Conservation (phyloP, 1,140 invertebrate genomes). For the Spodoptera litura region DNA sequence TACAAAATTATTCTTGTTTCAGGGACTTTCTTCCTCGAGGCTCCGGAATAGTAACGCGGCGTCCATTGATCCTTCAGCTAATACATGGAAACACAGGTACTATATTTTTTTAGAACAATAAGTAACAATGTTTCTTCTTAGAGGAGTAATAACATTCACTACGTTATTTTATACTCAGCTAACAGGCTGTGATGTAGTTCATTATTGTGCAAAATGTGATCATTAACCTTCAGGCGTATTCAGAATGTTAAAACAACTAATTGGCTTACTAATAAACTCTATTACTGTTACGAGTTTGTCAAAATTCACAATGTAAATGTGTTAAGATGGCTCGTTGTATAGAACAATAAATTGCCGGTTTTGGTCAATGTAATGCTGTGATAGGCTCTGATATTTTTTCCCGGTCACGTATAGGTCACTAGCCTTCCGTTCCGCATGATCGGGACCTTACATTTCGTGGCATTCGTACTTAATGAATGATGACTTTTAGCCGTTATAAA, state of each 20-base stretch:
- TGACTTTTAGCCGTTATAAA: no score
- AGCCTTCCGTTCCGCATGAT: conserved; percentile 46
- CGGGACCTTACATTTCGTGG: conserved; percentile 2
- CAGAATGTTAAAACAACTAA: conserved; percentile 62
- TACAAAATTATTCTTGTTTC: conserved; percentile 67
- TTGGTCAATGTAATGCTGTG: neutral
- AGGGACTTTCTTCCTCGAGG: conserved; percentile 98
- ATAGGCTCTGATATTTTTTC: conserved; percentile 29
- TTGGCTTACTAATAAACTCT: conserved; percentile 55
- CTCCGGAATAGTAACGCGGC: conserved; percentile 98
- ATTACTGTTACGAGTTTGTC: conserved; percentile 27
- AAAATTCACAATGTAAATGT: conserved; percentile 2
- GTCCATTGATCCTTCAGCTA: conserved; percentile 98
- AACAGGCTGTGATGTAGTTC: conserved; percentile 29
- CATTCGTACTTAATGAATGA: conserved; percentile 3
- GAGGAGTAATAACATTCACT: neutral
- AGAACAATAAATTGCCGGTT: neutral
- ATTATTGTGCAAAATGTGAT: conserved; percentile 47
- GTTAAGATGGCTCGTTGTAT: neutral
- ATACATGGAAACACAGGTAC: conserved; percentile 95
- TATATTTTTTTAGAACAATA: no score
- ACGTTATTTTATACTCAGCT: conserved; percentile 17
- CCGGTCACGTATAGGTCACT: conserved; percentile 50
- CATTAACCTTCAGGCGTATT: conserved; percentile 61
- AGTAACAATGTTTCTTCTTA: conserved; percentile 12